phyloP scores from a whole-genome alignment of 2,888 invertebrate genomes.

The Mimumesa dahlbomi region DNA sequence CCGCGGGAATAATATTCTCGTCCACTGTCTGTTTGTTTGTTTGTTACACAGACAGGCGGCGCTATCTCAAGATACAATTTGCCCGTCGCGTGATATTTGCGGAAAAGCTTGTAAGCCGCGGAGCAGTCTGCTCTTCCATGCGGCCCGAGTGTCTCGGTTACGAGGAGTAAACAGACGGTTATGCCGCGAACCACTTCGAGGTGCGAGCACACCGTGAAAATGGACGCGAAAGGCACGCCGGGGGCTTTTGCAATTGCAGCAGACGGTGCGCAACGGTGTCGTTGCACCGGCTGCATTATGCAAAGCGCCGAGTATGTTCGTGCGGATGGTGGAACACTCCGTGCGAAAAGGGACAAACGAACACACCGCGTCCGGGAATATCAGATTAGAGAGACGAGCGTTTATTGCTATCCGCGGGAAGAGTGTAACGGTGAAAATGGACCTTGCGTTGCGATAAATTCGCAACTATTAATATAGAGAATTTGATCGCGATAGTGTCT shows the following conservation, averaged over 20 bases:
- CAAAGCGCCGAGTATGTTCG: constrained; percentile 12
- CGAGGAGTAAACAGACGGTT: constrained; percentile 24
- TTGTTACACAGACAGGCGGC: too few species aligned
- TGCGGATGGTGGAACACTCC: not conserved
- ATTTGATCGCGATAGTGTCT: too few species aligned
- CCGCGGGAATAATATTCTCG: too few species aligned
- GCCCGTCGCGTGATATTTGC: constrained; percentile 30
- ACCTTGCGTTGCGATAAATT: too few species aligned
- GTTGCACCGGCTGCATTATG: constrained; percentile 36
- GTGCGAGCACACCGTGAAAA: constrained; percentile 1
- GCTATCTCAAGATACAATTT: constrained; percentile 21
- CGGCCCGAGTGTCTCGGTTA: constrained; percentile 9
- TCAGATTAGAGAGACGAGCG: too few species aligned
- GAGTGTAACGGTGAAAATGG: too few species aligned
- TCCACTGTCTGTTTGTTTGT: too few species aligned
- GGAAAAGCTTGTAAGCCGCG: constrained; percentile 19
- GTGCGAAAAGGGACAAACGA: not conserved
- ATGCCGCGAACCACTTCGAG: constrained; percentile 12
- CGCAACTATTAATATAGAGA: too few species aligned
- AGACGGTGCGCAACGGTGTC: constrained; percentile 16
- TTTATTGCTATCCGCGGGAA: too few species aligned
- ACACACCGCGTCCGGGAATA: not conserved
- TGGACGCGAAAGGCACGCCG: constrained; percentile 2
- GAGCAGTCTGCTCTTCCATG: constrained; percentile 32
- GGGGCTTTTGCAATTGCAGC: constrained; percentile 18